Conservation (phyloP, 2,113 vertebrate genomes). For the Spermophilus dauricus region DNA sequence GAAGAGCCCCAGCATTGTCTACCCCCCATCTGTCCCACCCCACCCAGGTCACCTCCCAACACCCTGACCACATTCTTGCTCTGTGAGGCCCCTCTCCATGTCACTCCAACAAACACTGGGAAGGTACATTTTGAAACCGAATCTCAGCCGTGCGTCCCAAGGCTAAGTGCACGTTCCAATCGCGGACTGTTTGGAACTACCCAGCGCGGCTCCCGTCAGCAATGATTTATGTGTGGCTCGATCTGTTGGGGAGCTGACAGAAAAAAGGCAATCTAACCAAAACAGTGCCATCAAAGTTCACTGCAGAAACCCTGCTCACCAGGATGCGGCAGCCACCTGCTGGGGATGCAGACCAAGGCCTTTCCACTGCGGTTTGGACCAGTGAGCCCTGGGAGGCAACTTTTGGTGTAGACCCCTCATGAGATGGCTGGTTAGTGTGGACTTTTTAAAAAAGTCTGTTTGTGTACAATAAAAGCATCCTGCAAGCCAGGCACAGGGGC, state of each 20-base stretch:
- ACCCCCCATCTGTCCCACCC: not conserved
- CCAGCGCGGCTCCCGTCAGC: not conserved
- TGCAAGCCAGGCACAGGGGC: too few species aligned
- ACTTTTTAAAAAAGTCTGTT: not conserved
- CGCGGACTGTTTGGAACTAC: not conserved
- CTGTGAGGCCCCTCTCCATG: not conserved
- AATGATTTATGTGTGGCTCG: not conserved
- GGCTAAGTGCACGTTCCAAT: not conserved
- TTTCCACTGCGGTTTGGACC: not conserved
- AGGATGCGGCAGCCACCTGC: not conserved
- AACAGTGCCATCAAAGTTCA: not conserved
- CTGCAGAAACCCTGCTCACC: not conserved
- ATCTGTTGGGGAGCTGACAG: not conserved
- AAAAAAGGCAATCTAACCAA: not conserved
- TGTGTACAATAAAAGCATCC: not conserved
- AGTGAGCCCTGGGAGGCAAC: not conserved
- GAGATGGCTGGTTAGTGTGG: not conserved
- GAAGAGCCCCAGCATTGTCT: not conserved
- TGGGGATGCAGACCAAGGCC: not conserved
- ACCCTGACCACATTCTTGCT: not conserved
- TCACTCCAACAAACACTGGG: not conserved
- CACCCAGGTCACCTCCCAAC: not conserved
- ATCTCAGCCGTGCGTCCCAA: fast-evolving
- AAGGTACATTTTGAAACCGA: not conserved
- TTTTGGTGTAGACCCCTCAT: not conserved